Evolutionary conservation across 2,888 invertebrate genomes (phyloP).

Genomic region (Tenthredo scrophulariae): DNA sequence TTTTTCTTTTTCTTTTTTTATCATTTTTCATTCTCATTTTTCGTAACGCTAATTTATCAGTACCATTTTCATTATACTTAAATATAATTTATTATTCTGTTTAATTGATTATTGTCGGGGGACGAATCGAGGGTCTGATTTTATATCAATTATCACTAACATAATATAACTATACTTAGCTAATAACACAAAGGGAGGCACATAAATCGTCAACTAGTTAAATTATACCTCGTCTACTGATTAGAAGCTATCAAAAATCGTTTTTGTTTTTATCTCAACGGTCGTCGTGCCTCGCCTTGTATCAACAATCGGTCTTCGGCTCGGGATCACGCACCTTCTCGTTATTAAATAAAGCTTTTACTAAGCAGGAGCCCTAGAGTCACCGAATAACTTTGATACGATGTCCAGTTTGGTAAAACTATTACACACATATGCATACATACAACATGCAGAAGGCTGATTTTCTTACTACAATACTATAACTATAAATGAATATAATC

Average conservation of each 20-base stretch:
- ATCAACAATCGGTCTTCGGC: background rate
- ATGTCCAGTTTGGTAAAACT: background rate
- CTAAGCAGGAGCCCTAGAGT: background rate
- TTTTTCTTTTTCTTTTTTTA: background rate
- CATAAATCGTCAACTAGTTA: background rate
- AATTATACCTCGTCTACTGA: background rate
- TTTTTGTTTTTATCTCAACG: background rate
- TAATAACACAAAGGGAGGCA: background rate
- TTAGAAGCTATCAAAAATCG: background rate
- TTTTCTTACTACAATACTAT: background rate
- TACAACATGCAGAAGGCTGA: background rate
- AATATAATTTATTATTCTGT: slow-evolving; percentile 14
- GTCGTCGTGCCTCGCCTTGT: background rate
- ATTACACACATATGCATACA: background rate
- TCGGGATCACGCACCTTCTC: background rate
- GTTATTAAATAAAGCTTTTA: background rate
- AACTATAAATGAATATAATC: background rate
- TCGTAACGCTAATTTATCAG: background rate
- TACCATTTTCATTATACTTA: background rate
- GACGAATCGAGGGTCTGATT: slow-evolving; percentile 44
- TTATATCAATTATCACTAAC: background rate
- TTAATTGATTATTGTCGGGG: slow-evolving; percentile 46
- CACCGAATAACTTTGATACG: background rate
- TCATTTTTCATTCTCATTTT: background rate
- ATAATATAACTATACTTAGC: background rate